Evolutionary conservation across 2,113 vertebrate genomes (phyloP).

Genomic region (Athene noctua): DNA sequence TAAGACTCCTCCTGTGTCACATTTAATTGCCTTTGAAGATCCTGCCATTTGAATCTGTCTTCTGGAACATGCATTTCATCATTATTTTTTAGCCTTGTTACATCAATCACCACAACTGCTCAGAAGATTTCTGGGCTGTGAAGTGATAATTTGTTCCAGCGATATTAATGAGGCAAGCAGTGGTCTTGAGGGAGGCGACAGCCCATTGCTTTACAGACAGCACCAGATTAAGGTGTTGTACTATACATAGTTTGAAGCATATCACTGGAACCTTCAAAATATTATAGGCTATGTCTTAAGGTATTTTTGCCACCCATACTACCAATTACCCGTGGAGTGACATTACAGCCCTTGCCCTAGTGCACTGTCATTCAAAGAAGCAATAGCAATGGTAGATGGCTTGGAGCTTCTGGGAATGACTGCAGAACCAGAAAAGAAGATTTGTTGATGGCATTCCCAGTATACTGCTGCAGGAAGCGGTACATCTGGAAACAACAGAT

Average conservation of each 20-base stretch:
- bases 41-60: constrained; percentile 76
- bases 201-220: constrained; percentile 70
- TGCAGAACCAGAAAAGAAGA: neutral
- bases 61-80: constrained; percentile 79
- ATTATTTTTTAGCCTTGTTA: constrained; percentile 84
- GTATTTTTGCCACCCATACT: constrained; percentile 6
- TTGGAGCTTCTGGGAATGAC: constrained; percentile 37
- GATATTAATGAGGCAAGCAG: constrained; percentile 81
- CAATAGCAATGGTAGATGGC: neutral
- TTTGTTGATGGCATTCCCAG: constrained; percentile 47
- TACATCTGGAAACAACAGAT: constrained; percentile 82
- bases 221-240: constrained; percentile 68
- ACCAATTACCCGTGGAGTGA: neutral
- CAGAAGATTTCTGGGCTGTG: constrained; percentile 79
- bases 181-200: constrained; percentile 79
- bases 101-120: constrained; percentile 81
- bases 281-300: neutral
- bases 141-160: constrained; percentile 83
- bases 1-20: constrained; percentile 71
- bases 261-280: constrained; percentile 25
- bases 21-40: constrained; percentile 83
- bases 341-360: neutral
- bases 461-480: constrained; percentile 60
- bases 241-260: neutral
- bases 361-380: neutral